These are phyloP conservation scores for Erynnis tages DNA, from an alignment of 2,888 invertebrate species.

Conservation along the genomic window DNA sequence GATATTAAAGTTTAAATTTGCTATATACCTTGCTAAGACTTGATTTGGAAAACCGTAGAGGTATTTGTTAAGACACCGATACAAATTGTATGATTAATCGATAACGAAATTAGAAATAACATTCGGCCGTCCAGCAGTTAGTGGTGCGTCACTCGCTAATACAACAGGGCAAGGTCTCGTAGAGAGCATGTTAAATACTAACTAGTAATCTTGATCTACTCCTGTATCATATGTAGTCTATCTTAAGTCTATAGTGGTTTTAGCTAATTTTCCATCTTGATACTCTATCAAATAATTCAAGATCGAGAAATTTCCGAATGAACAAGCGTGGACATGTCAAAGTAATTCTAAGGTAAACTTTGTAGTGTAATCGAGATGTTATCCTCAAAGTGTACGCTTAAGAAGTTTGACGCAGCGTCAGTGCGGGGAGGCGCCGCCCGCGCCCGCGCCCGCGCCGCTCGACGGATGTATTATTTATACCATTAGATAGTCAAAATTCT, in stretches of 20 bases:
- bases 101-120: conserved; percentile 29
- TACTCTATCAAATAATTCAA: conserved; percentile 46
- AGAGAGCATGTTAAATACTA: conserved; percentile 55
- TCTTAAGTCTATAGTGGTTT: conserved; percentile 64
- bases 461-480: conserved; percentile 56
- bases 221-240: conserved; percentile 72
- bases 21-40: conserved; percentile 22
- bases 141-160: conserved; percentile 36
- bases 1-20: conserved; percentile 17
- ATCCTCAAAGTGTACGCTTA: conserved; percentile 58
- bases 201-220: conserved; percentile 67
- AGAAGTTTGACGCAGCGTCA: conserved; percentile 49
- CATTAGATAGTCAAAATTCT: conserved; percentile 78
- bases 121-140: conserved; percentile 62
- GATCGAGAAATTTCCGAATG: conserved; percentile 45
- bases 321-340: conserved; percentile 45
- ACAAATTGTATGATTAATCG: conserved; percentile 29
- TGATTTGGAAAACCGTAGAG: conserved; percentile 27
- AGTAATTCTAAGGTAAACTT: conserved; percentile 54
- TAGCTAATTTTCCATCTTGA: conserved; percentile 65
- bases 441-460: conserved; percentile 45
- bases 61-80: background rate
- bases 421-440: conserved; percentile 42
- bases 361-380: conserved; percentile 48
- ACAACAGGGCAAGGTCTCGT: conserved; percentile 55